Conservation (phyloP, 2,888 invertebrate species). For the Drosophila diplacantha region DNA sequence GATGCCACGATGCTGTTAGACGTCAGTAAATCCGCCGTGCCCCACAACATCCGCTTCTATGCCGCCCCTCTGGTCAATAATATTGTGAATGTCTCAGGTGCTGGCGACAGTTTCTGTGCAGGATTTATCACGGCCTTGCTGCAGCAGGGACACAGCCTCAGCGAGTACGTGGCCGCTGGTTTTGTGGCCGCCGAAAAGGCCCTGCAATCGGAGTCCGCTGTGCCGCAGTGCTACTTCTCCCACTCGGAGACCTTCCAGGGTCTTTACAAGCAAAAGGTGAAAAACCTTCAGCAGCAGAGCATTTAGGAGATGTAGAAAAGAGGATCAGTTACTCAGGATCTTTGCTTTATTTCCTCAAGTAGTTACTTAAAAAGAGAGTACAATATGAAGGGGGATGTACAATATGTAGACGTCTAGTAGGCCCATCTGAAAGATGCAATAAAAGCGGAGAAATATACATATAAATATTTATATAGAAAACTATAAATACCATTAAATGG, state of each 20-base stretch:
- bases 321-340: constrained; percentile 30
- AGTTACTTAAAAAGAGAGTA: constrained; percentile 23
- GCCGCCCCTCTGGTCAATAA: constrained; percentile 62
- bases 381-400: constrained; percentile 6
- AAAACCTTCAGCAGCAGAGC: constrained; percentile 39
- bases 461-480: neutral
- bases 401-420: constrained; percentile 60
- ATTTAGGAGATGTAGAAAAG: constrained; percentile 22
- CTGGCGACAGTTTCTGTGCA: constrained; percentile 87
- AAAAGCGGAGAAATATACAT: neutral
- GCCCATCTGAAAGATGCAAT: constrained; percentile 71
- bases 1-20: constrained; percentile 31
- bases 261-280: constrained; percentile 36
- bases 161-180: constrained; percentile 81
- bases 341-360: constrained; percentile 20
- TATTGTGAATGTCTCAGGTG: constrained; percentile 88
- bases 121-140: constrained; percentile 84
- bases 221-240: constrained; percentile 79
- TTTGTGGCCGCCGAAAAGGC: constrained; percentile 82
- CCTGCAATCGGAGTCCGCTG: constrained; percentile 81
- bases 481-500: neutral
- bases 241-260: constrained; percentile 42
- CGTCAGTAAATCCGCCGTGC: constrained; percentile 52
- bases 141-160: constrained; percentile 79
- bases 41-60: constrained; percentile 56